Base-by-base conservation (phyloP, 1,140 invertebrate species). In the Mesaphorura yosii region DNA sequence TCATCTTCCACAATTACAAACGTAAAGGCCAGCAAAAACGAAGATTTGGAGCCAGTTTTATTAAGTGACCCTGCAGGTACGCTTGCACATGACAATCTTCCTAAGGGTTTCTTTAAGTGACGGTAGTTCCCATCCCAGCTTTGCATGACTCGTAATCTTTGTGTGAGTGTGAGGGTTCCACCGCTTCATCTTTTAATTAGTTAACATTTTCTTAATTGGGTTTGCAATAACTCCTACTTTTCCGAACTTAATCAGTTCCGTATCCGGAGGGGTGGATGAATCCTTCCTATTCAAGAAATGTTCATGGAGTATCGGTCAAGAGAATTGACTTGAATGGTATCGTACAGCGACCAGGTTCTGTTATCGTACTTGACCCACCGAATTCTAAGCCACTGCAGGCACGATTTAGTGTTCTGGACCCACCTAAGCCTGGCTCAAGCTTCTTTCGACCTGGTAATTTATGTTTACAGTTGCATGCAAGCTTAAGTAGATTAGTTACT, bases 191-290 rank as follows among this genome's bases (percentile, higher is more conserved):
- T n/a, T n/a, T n/a, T n/a, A n/a, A n/a, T n/a, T n/a, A n/a, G n/a
- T n/a, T n/a, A n/a, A n/a, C n/a, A n/a, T n/a, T n/a, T n/a, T n/a
- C n/a, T n/a, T n/a, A n/a, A n/a, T n/a, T n/a, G n/a, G n/a, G n/a
- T n/a, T n/a, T n/a, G n/a, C n/a, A n/a, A n/a, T n/a, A n/a, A n/a
- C n/a, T n/a, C n/a, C n/a, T n/a, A n/a, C n/a, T n/a, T n/a, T n/a
- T n/a, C n/a, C n/a, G n/a, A n/a, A n/a, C n/a, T n/a, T n/a, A n/a
- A n/a, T n/a, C 45, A 61, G 59, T 55, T 44, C 59, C 55, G 26
- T 55, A 52, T 47, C 59, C 59, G 26, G 28, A 39, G 17, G 59
- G 55, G 23, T 61, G 59, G 59, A 61, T 61, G 59, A 29, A 51
- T 28, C 14, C 31, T 2, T 37, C 34, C 20, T 51, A 47, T 51